phyloP scores from a whole-genome alignment of 64 coral and sea anemone genomes.

The Dendronephthya gigantea region DNA sequence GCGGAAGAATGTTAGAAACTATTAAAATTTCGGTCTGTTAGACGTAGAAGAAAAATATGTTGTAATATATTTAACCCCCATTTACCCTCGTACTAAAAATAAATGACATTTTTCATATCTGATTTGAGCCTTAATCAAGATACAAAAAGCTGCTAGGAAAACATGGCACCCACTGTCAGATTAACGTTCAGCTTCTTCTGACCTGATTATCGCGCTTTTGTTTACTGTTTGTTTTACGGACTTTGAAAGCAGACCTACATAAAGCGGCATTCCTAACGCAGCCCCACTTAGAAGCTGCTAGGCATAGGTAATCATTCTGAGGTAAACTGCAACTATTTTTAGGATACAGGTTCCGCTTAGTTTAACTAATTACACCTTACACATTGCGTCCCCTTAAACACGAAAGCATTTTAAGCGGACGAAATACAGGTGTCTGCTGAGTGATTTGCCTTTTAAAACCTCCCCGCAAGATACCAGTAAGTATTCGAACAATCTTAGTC shows the following conservation, averaged over 20 bases:
- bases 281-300: background rate
- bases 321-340: conserved; percentile 3
- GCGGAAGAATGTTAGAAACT: background rate
- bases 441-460: background rate
- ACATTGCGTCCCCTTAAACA: conserved; percentile 5
- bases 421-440: background rate
- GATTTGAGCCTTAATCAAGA: background rate
- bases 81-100: background rate
- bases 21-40: background rate
- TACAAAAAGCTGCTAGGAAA: background rate
- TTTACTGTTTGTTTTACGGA: conserved; percentile 3
- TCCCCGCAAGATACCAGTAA: background rate
- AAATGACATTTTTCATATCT: background rate
- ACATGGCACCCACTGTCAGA: background rate
- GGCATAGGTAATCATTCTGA: background rate
- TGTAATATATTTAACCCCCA: background rate
- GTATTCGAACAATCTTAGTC: conserved; percentile 1
- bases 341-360: background rate
- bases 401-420: background rate
- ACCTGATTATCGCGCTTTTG: conserved; percentile 5
- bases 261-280: background rate
- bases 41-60: background rate
- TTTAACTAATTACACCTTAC: background rate
- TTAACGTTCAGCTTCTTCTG: conserved; percentile 3
- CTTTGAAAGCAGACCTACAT: background rate